Percentiles rank a stretch among this genome's conserved stretches.
phyloP scores from a whole-genome alignment of 2,888 invertebrate species.

The Temnothorax rugatulus region DNA sequence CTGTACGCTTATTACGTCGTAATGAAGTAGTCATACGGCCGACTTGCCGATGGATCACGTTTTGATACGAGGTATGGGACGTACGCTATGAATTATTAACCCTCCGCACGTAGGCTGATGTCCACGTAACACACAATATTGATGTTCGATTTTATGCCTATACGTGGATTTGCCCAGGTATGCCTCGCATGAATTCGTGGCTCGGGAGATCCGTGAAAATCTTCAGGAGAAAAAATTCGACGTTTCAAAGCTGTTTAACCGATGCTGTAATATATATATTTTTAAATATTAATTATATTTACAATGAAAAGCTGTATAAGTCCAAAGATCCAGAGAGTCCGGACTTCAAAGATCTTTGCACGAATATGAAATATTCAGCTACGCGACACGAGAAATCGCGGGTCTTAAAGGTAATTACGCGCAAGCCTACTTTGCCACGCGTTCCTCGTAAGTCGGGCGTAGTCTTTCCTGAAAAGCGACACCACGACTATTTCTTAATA shows the following conservation, averaged over 20 bases:
- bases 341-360: neutral
- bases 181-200: too few species aligned
- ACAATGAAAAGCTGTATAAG: neutral
- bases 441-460: neutral
- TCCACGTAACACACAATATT: slow-evolving; percentile 15
- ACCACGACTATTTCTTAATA: slow-evolving; percentile 69
- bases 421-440: neutral
- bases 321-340: neutral
- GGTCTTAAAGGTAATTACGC: slow-evolving; percentile 21
- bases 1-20: slow-evolving; percentile 40
- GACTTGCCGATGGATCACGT: slow-evolving; percentile 49
- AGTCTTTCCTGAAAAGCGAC: slow-evolving; percentile 37
- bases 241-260: neutral
- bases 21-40: slow-evolving; percentile 51
- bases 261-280: neutral
- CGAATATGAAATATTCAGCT: neutral
- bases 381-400: neutral
- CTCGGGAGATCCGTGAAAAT: neutral
- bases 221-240: neutral
- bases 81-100: slow-evolving; percentile 32
- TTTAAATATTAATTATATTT: neutral
- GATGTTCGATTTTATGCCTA: slow-evolving; percentile 16
- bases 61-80: slow-evolving; percentile 30
- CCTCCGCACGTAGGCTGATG: slow-evolving; percentile 14
- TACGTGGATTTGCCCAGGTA: neutral